These are phyloP conservation scores for Paelopatides confundens DNA, from an alignment of 53 echinoderm and acorn worm genomes.

Conservation along the genomic window DNA sequence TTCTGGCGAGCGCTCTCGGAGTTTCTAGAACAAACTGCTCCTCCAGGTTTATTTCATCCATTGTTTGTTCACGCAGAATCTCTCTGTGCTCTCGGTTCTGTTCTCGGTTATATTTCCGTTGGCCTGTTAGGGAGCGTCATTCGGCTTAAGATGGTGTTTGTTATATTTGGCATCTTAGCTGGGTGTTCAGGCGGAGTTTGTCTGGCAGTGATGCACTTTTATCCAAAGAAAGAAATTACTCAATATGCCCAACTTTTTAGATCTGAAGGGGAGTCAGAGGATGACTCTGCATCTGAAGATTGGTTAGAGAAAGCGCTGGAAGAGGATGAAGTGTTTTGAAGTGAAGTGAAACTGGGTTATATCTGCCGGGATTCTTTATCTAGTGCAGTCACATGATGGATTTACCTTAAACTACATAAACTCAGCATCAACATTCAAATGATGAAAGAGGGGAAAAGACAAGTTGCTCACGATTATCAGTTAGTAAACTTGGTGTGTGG, in stretches of 20 bases:
- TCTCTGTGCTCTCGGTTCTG: constrained; percentile 77
- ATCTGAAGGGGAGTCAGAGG: constrained; percentile 50
- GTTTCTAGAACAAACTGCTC: constrained; percentile 81
- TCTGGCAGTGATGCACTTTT: constrained; percentile 60
- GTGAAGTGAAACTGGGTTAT: too few relatives aligned
- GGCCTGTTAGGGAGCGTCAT: constrained; percentile 74
- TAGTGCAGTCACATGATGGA: too few relatives aligned
- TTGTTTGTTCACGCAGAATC: constrained; percentile 71
- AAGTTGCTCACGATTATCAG: too few relatives aligned
- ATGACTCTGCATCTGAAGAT: constrained; percentile 68
- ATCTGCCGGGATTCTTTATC: too few relatives aligned
- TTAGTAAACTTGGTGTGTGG: too few relatives aligned
- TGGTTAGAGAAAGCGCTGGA: constrained; percentile 88
- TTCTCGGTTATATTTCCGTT: constrained; percentile 66
- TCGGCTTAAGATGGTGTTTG: constrained; percentile 68
- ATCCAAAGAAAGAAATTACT: constrained; percentile 80
- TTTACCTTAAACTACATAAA: too few relatives aligned
- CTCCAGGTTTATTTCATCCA: constrained; percentile 78
- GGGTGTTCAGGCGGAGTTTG: constrained; percentile 72
- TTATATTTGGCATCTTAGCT: constrained; percentile 64
- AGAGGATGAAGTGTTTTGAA: constrained; percentile 37
- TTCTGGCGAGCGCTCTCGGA: constrained; percentile 68
- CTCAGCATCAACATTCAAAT: too few relatives aligned
- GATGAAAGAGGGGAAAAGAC: too few relatives aligned
- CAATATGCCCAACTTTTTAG: constrained; percentile 88